Base-by-base conservation (phyloP, 1,140 invertebrate species). In the Tetraneura akinire region DNA sequence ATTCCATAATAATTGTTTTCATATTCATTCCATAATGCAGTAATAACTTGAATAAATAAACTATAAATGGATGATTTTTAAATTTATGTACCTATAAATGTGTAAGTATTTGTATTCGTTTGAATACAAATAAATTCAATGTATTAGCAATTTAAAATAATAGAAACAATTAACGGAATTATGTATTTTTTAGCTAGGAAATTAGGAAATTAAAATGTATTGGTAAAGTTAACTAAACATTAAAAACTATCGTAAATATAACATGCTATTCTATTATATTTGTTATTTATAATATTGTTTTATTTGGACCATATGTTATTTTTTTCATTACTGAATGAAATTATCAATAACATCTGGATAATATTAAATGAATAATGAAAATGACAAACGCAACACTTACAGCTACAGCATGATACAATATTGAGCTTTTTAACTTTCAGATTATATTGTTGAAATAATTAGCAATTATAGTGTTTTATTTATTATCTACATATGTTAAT, bases 301-400 rank as follows among this genome's bases (percentile, higher is more conserved):
- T 71, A 71, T 51, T 71, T 51, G 13, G 21, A 51, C 68, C 45
- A 71, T 71, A 71, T 71, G 68, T 45, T 29, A 51, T 32, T 71
- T 71, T 47, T 51, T 71, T 1, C 10, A 49, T 49, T 51, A 16
- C 47, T 18, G 26, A 70, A 70, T 26, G 21, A 70, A 70, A 23
- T 21, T 66, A 66, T 13, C 11, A 51, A 51, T 45, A 18, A 71
- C 68, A 71, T 71, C 68, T 71, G 68, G 45, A 18, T n/a, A 10
- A 51, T 71, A 45, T 71, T 45, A 71, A 51, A 71, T 45, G 3
- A 71, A 71, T 51, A 70, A 49, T 68, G 6, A 68, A 68, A 51
- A 49, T 29, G 23, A 71, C 13, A 14, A 23, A 10, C 14, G 16
- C 64, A 47, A 66, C 21, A 42, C 3, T 5, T 49, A n/a, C 13